Base-by-base conservation (phyloP, 2,888 invertebrate genomes). In the Torymus auratus region DNA sequence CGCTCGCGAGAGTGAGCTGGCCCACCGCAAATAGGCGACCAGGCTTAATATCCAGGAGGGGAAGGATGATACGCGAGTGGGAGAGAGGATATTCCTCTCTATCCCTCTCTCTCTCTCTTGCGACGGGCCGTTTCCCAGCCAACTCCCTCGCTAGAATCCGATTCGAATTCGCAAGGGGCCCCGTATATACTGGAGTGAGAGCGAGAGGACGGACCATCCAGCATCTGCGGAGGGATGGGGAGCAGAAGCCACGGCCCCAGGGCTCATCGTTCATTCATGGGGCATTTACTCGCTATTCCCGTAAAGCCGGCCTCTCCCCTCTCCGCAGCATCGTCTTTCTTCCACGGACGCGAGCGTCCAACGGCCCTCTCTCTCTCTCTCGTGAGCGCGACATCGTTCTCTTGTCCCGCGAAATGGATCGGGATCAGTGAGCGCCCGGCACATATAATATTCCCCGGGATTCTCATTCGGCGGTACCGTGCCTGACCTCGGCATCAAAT, bases 201-300 rank as follows among this genome's bases (percentile, higher is more conserved):
- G 55, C 28, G 15, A 23, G 52, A 41, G 41, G 41, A 41, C 41
- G 23, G 67, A 50, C 61, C 58, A 56, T 53, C 56, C 41, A 52
- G 28, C 77, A 65, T 7, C 65, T 58, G 10, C 55, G 13, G 65
- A 7, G 17, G 41, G 58, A 62, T 20, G 69, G 15, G 12, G 17
- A 4, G n/a, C 67, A n/a, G 53, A 17, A 5, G 23, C 64, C 14
- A 7, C 69, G 14, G 84, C 88, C 86, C 86, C 86, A 78, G 83
- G 87, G 85, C 89, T 90, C 90, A 90, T 90, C 90, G 89, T 89
- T 90, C 90, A 90, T 90, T 90, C 90, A 90, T 90, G 90, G 90
- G 87, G 90, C 90, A 90, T 90, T 90, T 90, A 88, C 89, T 88
- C 87, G 86, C 87, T 86, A 88, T 88, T 88, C 89, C 86, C 86